Conservation (phyloP, 2,113 vertebrate genomes). For the Etheostoma cragini region DNA sequence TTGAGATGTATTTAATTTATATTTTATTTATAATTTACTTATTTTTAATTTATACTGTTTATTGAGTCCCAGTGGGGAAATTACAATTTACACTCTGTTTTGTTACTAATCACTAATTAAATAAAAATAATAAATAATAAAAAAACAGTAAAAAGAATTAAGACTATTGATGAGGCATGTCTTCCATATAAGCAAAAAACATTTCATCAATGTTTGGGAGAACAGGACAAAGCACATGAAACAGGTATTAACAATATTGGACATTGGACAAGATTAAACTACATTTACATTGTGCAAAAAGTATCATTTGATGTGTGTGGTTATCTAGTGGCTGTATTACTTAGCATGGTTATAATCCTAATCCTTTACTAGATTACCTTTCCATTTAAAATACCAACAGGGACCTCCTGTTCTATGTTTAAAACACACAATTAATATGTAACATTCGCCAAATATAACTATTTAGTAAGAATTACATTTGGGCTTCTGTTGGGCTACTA, state of each 20-base stretch:
- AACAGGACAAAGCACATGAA: slow-evolving; percentile 2
- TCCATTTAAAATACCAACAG: slow-evolving; percentile 31
- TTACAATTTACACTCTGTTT: too few species aligned
- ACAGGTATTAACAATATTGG: neutral
- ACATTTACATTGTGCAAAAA: slow-evolving; percentile 31
- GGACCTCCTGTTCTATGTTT: slow-evolving; percentile 5
- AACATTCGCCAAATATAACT: slow-evolving; percentile 16
- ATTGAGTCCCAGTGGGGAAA: too few species aligned
- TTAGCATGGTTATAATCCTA: slow-evolving; percentile 69
- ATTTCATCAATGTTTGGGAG: neutral
- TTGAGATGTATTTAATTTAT: neutral
- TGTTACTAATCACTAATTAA: too few species aligned
- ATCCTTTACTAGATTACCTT: slow-evolving; percentile 47
- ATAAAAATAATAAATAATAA: too few species aligned
- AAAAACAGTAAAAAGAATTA: too few species aligned
- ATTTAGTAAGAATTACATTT: neutral
- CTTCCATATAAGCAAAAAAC: neutral
- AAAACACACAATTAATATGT: slow-evolving; percentile 17
- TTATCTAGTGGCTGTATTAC: slow-evolving; percentile 23
- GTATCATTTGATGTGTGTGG: slow-evolving; percentile 9
- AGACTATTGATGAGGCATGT: neutral
- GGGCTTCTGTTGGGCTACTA: neutral
- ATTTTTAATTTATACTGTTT: too few species aligned
- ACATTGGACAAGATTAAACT: slow-evolving; percentile 14
- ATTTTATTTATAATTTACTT: too few species aligned